phyloP scores from a whole-genome alignment of 2,888 invertebrate genomes.

The Tetropium fuscum region DNA sequence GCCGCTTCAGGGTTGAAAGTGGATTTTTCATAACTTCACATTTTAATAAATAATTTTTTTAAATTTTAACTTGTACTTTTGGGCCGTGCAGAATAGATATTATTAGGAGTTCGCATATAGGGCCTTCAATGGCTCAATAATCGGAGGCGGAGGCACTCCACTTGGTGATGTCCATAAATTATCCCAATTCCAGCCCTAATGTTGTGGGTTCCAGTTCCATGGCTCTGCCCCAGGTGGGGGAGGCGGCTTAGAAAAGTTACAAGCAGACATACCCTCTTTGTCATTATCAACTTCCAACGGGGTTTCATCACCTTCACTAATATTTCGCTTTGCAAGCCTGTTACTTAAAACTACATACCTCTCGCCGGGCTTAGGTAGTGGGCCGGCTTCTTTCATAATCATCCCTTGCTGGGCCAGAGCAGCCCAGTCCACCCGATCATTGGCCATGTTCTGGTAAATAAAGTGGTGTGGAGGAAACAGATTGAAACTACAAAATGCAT shows the following conservation, averaged over 20 bases:
- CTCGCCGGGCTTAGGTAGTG: slow-evolving; percentile 58
- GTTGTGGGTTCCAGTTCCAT: slow-evolving; percentile 63
- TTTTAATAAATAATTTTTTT: too few species aligned
- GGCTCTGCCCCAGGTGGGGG: slow-evolving; percentile 50
- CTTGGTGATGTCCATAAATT: slow-evolving; percentile 65
- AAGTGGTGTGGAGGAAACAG: too few species aligned
- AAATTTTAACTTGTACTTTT: slow-evolving; percentile 53
- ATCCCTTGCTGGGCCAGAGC: slow-evolving; percentile 98
- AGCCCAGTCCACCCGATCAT: slow-evolving; percentile 93
- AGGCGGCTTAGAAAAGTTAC: slow-evolving; percentile 63
- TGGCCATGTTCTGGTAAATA: slow-evolving; percentile 84
- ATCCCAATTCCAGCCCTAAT: slow-evolving; percentile 65
- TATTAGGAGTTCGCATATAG: slow-evolving; percentile 63
- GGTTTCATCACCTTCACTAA: slow-evolving; percentile 79
- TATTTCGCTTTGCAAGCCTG: slow-evolving; percentile 23
- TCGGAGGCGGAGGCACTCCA: slow-evolving; percentile 50
- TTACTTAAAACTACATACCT: slow-evolving; percentile 34
- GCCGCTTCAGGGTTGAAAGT: too few species aligned
- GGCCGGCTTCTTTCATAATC: slow-evolving; percentile 86
- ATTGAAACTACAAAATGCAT: slow-evolving; percentile 69
- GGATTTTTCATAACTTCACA: too few species aligned
- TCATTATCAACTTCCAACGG: slow-evolving; percentile 90
- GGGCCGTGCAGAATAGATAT: slow-evolving; percentile 52
- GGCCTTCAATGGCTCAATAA: slow-evolving; percentile 50
- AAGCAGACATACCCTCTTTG: slow-evolving; percentile 70